phyloP scores from a whole-genome alignment of 2,888 invertebrate species.

The Nemoura dubitans region DNA sequence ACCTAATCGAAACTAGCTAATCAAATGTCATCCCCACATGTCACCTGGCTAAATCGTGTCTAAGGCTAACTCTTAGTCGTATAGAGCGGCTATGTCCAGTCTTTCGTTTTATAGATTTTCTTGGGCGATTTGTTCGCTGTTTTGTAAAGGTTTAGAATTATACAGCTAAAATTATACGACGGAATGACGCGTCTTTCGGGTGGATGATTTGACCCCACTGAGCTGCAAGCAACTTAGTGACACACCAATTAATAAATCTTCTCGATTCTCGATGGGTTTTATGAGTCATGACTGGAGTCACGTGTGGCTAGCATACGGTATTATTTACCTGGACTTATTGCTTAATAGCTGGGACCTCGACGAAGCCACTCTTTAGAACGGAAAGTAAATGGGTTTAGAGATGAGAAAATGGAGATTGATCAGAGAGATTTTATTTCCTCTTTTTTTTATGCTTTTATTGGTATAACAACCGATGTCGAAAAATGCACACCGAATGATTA shows the following conservation, averaged over 20 bases:
- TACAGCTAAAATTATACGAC: neutral
- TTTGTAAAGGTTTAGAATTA: neutral
- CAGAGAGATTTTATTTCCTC: neutral
- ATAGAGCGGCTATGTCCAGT: neutral
- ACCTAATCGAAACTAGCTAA: neutral
- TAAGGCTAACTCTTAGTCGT: neutral
- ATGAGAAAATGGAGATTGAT: neutral
- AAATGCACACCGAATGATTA: too few species aligned
- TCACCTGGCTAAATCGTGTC: neutral
- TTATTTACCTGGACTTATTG: neutral
- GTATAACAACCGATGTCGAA: neutral
- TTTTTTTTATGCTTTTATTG: neutral
- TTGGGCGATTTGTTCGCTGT: neutral
- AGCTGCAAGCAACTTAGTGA: neutral
- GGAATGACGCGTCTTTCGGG: neutral
- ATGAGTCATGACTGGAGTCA: slow-evolving; percentile 16
- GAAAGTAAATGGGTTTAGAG: neutral
- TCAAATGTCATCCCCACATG: neutral
- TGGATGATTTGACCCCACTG: neutral
- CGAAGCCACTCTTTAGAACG: neutral
- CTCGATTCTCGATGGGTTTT: slow-evolving; percentile 17
- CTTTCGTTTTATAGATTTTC: neutral
- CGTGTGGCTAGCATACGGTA: neutral
- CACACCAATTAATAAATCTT: slow-evolving; percentile 29
- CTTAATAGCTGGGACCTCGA: neutral